phyloP scores from a whole-genome alignment of 2,113 vertebrate genomes.

The Percina caprodes region DNA sequence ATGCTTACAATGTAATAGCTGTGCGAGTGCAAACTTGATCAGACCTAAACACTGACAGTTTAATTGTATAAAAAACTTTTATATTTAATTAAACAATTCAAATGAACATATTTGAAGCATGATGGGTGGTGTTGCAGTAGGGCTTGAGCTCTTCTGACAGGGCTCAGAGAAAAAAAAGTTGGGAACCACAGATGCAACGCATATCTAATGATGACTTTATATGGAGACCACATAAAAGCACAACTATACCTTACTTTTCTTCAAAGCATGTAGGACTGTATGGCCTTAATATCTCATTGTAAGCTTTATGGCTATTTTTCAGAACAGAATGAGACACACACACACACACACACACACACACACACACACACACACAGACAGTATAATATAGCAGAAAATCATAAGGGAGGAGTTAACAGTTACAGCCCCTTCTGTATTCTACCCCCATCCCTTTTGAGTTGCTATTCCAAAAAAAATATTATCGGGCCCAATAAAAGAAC shows the following conservation, averaged over 20 bases:
- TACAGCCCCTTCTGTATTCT: conserved; percentile 20
- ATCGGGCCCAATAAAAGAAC: conserved; percentile 72
- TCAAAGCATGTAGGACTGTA: conserved; percentile 9
- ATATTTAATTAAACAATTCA: neutral
- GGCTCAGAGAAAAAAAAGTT: neutral
- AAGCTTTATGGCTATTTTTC: conserved; percentile 33
- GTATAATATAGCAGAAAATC: conserved; percentile 20
- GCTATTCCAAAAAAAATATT: conserved; percentile 47
- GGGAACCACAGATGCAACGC: neutral
- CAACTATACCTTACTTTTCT: conserved; percentile 47
- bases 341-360: conserved; percentile 14
- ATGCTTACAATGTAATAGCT: no score
- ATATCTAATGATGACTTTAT: conserved; percentile 6
- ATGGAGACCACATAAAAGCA: conserved; percentile 12
- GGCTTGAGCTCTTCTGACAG: neutral
- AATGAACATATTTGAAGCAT: neutral
- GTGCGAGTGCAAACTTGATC: neutral
- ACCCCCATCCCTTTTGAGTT: neutral
- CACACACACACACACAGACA: conserved; percentile 3
- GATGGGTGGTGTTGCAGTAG: neutral
- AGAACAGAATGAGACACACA: neutral
- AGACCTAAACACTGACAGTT: neutral
- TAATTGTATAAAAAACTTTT: neutral
- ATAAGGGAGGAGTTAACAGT: conserved; percentile 48
- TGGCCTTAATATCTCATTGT: conserved; percentile 44